These are phyloP conservation scores for Coleophora flavipennella DNA, from an alignment of 2,888 invertebrate genomes.

Conservation along the genomic window DNA sequence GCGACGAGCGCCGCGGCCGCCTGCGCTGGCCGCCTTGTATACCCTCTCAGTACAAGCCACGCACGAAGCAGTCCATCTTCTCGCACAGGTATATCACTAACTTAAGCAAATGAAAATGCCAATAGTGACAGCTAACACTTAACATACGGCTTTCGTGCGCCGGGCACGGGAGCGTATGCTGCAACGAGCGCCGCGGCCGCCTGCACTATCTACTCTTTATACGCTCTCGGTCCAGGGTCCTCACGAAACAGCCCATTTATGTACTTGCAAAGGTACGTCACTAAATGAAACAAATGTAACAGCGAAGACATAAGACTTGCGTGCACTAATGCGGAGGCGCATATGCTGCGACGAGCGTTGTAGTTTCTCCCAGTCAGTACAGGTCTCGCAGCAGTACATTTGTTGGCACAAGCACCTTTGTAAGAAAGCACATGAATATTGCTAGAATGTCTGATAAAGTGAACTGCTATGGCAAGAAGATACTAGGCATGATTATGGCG, in stretches of 20 bases:
- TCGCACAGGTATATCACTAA: conserved; percentile 63
- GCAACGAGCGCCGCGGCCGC: conserved; percentile 88
- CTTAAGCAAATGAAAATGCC: not conserved
- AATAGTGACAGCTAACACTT: too few species aligned
- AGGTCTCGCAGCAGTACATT: conserved; percentile 97
- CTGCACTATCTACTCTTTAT: conserved; percentile 91
- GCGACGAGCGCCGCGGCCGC: conserved; percentile 88
- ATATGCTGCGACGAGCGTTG: conserved; percentile 90
- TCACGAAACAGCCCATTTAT: conserved; percentile 97
- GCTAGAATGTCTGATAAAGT: too few species aligned
- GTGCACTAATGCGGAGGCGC: conserved; percentile 94
- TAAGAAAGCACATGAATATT: not conserved
- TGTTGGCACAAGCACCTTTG: conserved; percentile 75
- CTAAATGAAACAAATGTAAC: not conserved
- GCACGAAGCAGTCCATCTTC: conserved; percentile 97
- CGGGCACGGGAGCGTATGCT: conserved; percentile 95
- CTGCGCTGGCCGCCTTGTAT: conserved; percentile 91
- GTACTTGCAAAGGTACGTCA: conserved; percentile 75
- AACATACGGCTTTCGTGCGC: conserved; percentile 98
- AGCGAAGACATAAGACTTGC: conserved; percentile 90
- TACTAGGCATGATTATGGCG: too few species aligned
- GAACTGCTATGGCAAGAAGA: too few species aligned
- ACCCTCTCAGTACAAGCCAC: conserved; percentile 93
- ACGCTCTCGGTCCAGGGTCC: conserved; percentile 93
- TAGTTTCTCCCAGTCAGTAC: conserved; percentile 91